A percentile compares a stretch with the other conserved stretches of the same genome.
Conservation (phyloP, 2,113 vertebrate genomes). For the Lepus americanus region DNA sequence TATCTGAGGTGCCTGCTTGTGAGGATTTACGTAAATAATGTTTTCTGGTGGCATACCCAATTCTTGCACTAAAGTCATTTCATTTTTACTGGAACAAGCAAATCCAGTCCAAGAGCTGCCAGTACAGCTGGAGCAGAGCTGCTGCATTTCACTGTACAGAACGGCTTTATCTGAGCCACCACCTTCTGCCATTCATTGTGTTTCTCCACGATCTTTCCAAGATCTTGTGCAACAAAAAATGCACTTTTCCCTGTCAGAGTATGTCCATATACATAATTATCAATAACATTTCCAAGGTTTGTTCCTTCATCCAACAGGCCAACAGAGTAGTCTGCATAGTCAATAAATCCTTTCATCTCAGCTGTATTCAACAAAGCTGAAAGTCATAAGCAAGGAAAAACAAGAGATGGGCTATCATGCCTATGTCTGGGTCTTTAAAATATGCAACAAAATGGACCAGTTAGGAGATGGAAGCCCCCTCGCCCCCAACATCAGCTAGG, state of each 20-base stretch:
- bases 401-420: slow-evolving; percentile 92
- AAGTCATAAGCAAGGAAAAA: slow-evolving; percentile 97
- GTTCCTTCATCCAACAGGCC: slow-evolving; percentile 94
- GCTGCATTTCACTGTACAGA: slow-evolving; percentile 96
- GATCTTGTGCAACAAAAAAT: slow-evolving; percentile 96
- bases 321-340: slow-evolving; percentile 95
- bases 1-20: slow-evolving; percentile 97
- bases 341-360: slow-evolving; percentile 98
- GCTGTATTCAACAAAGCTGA: slow-evolving; percentile 94
- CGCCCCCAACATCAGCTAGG: slow-evolving; percentile 99
- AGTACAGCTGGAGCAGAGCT: slow-evolving; percentile 95
- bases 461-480: slow-evolving; percentile 93
- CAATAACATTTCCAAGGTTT: slow-evolving; percentile 94
- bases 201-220: slow-evolving; percentile 95
- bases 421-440: slow-evolving; percentile 94
- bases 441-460: slow-evolving; percentile 99
- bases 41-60: slow-evolving; percentile 95
- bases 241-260: slow-evolving; percentile 94
- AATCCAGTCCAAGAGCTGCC: slow-evolving; percentile 96
- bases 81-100: slow-evolving; percentile 95
- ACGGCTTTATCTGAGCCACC: slow-evolving; percentile 95
- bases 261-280: slow-evolving; percentile 96
- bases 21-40: slow-evolving; percentile 95
- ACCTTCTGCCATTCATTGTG: slow-evolving; percentile 94
- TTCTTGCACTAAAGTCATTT: slow-evolving; percentile 95